Percentiles rank a stretch among this genome's conserved stretches.
Conservation (phyloP, 2,113 vertebrate species). For the Deroptyus accipitrinus region DNA sequence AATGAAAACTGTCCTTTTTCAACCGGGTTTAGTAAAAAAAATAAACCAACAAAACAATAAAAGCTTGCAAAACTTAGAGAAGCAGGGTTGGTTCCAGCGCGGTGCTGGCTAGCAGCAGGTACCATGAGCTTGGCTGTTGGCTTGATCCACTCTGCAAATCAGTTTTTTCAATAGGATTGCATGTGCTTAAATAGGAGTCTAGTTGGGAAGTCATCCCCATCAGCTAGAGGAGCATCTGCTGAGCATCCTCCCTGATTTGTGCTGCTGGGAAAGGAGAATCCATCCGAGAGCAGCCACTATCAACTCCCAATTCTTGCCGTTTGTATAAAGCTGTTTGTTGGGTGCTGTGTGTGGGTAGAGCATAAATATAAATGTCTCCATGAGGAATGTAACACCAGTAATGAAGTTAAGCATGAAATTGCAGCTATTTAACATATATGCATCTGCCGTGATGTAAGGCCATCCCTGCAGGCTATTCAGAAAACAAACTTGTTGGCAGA, state of each 20-base stretch:
- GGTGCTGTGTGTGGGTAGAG: not conserved
- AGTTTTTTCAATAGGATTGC: not conserved
- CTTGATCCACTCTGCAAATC: not conserved
- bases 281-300: not conserved
- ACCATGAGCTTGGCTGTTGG: not conserved
- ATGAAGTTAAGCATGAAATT: not conserved
- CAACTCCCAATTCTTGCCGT: not conserved
- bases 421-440: not conserved
- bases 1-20: not conserved
- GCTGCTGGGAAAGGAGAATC: not conserved
- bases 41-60: not conserved
- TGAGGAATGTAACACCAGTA: not conserved
- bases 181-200: not conserved
- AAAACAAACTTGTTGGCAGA: not conserved
- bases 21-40: not conserved
- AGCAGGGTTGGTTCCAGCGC: accelerated
- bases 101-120: not conserved
- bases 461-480: not conserved
- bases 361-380: not conserved
- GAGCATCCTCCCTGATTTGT: not conserved
- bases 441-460: not conserved
- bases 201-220: not conserved
- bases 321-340: not conserved
- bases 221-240: not conserved
- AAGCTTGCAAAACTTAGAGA: not conserved